Base-by-base conservation (phyloP, 1,140 invertebrate genomes). In the Pogonomyrmex californicus region DNA sequence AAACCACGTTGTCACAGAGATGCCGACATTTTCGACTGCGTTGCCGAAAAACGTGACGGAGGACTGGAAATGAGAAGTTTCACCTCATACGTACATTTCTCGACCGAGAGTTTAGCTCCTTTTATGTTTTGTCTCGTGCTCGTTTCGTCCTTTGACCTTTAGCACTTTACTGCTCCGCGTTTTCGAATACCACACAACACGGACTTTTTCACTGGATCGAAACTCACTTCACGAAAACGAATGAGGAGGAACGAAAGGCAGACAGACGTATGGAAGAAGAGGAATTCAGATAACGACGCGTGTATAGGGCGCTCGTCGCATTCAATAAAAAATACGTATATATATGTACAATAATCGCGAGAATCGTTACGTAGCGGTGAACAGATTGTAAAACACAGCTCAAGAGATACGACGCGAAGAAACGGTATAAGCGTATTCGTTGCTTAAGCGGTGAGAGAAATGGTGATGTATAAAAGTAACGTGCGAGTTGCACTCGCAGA, bases 241-340 rank as follows among this genome's bases (percentile, higher is more conserved):
- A 54, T 36, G 49, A 65, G 17, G 12, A 41, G 10, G 33, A 17
- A 79, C 33, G 4, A 71, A 23, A 36, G 17, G 60, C 41, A 30
- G 41, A 30, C 9, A 17, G 51, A 38, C 6, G 47, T 5, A n/a
- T 17, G n/a, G 38, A 44, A n/a, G 3, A 60, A 9, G n/a, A 66
- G 14, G 60, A 33, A 79, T n/a, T 68, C 14, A 44, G 12, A 5
- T 54, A 30, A 14, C 85, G 89, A 85, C 56, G 87, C 89, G 90
- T 91, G 87, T 91, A 91, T 91, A 91, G 77, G 87, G 90, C 90
- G 89, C 82, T 78, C 86, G 89, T 87, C 76, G n/a, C 4, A 78
- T 90, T 78, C 77, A 82, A 76, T 87, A 60, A 77, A 71, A 36
- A 30, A 51, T 17, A 68, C 30, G 5, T 63, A 30, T 49, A 68